Evolutionary conservation across 1,140 invertebrate species (phyloP).

Genomic region (Battus philenor): DNA sequence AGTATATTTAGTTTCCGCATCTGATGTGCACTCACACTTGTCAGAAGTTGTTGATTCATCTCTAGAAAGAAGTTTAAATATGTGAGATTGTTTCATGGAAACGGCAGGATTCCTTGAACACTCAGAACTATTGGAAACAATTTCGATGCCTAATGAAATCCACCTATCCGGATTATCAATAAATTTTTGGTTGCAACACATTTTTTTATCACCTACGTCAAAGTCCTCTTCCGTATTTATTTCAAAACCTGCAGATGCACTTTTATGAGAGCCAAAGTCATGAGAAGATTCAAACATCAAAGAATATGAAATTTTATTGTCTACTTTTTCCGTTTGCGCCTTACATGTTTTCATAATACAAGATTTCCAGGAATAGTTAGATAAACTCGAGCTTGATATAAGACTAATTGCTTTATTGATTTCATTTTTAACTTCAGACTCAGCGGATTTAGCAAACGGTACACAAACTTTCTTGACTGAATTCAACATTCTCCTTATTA

Average conservation of each 20-base stretch:
- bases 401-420: background rate
- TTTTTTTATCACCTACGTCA: background rate
- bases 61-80: background rate
- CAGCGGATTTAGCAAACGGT: background rate
- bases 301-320: slow-evolving; percentile 8
- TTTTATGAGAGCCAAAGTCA: slow-evolving; percentile 13
- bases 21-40: too few relatives aligned
- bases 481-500: slow-evolving; percentile 9
- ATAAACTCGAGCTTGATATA: slow-evolving; percentile 1
- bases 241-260: slow-evolving; percentile 3
- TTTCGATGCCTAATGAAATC: too few relatives aligned
- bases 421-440: background rate
- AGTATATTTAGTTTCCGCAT: too few relatives aligned
- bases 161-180: too few relatives aligned
- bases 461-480: slow-evolving; percentile 5
- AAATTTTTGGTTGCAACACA: slow-evolving; percentile 3
- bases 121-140: too few relatives aligned
- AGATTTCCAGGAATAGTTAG: slow-evolving; percentile 11
- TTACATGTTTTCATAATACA: slow-evolving; percentile 12
- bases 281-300: slow-evolving; percentile 5
- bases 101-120: too few relatives aligned
- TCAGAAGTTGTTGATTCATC: background rate
- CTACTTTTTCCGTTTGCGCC: background rate
- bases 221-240: background rate
- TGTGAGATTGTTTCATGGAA: too few relatives aligned